Base-by-base conservation (phyloP, 2,888 invertebrate species). In the Microplitis deprimator region DNA sequence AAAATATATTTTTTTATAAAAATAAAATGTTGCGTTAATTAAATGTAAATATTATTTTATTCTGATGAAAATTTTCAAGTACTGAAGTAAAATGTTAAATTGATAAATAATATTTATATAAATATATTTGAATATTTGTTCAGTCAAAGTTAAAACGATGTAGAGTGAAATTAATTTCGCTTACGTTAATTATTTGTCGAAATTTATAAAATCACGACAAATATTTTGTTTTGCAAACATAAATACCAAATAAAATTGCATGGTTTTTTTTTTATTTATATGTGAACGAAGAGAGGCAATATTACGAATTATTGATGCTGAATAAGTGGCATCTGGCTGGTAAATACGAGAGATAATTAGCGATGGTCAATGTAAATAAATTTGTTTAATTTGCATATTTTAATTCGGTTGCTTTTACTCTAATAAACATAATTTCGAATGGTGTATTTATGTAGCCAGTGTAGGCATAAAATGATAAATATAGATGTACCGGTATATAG, bases 381-480 rank as follows among this genome's bases (percentile, higher is more conserved):
- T 76, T 61, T 20, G 68, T 72, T 68, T 8, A 39, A 76, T 76
- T 76, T 67, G 67, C 72, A 76, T 50, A 50, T 72, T 76, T 76
- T 76, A 29, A 72, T 76, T 68, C n/a, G 20, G 10, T n/a, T 59
- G 17, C 71, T 61, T 76, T 76, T 72, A 72, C 68, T 59, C 10
- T 29, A 41, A 76, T 68, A 72, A 76, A 72, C 72, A 76, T 72
- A 68, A 68, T 50, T 50, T 50, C 8, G 50, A 5, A 50, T 50
- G 50, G 50, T 50, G 5, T 50, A 50, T 50, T 50, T 65, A 70
- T 59, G 64, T 16, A 4, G 29, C 29, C 50, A 13, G 50, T 50
- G 10, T 50, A 50, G 8, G 13, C 10, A 8, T 50, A 13, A 50
- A 50, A 50, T 50, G 6, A 29, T 29, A 17, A 50, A 16, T 29